These are phyloP conservation scores for Alviniconcha strummeri DNA, from an alignment of 2,888 invertebrate genomes.

Conservation along the genomic window DNA sequence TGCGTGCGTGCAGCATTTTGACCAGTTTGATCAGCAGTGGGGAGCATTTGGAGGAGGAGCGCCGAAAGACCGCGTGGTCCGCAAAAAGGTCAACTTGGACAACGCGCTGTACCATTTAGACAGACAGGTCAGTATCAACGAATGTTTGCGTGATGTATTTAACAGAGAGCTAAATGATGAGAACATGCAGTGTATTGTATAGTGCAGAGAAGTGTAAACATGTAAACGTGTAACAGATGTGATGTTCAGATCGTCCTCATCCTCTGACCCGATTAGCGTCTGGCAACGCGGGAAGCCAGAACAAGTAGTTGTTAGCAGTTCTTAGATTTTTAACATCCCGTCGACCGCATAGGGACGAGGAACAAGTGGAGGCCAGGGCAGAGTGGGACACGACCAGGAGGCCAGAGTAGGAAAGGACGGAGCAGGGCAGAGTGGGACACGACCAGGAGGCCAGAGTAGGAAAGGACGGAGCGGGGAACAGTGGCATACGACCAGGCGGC, in stretches of 20 bases:
- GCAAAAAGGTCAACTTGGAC: slow-evolving; percentile 44
- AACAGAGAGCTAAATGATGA: neutral
- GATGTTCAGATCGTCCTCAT: neutral
- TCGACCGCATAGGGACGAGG: neutral
- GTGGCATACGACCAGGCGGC: too few relatives aligned
- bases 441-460: too few relatives aligned
- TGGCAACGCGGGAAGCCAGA: too few relatives aligned
- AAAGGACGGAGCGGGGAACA: too few relatives aligned
- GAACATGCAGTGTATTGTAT: too few relatives aligned
- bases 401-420: too few relatives aligned
- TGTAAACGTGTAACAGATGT: too few relatives aligned
- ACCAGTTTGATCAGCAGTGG: slow-evolving; percentile 48
- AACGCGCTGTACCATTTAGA: slow-evolving; percentile 41
- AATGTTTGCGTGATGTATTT: neutral
- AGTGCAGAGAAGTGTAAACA: too few relatives aligned
- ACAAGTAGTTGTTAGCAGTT: too few relatives aligned
- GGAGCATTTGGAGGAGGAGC: slow-evolving; percentile 60
- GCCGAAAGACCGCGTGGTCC: slow-evolving; percentile 43
- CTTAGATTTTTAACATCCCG: neutral
- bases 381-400: too few relatives aligned
- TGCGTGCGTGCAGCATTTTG: slow-evolving; percentile 46
- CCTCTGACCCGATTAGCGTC: neutral
- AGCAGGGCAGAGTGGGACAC: too few relatives aligned
- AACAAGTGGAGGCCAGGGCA: too few relatives aligned
- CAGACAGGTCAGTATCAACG: slow-evolving; percentile 1